A percentile compares a stretch with the other conserved stretches of the same genome.
Conservation (phyloP, 2,113 vertebrate species). For the Patagioenas fasciata region DNA sequence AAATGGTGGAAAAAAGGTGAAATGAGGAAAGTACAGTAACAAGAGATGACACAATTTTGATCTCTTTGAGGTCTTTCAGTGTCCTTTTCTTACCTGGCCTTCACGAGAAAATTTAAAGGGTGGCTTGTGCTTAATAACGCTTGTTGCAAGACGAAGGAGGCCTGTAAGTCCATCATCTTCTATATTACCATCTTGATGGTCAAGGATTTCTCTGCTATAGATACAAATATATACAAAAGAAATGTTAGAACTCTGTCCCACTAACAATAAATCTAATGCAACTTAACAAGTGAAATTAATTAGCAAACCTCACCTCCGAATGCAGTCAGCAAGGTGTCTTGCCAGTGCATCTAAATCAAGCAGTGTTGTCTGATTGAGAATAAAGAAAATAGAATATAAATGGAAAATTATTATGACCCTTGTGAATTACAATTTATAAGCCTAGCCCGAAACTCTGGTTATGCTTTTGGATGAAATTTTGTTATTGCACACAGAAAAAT, state of each 20-base stretch:
- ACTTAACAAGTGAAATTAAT: not conserved
- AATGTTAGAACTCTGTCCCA: not conserved
- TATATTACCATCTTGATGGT: slow-evolving; percentile 93
- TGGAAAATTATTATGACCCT: not conserved
- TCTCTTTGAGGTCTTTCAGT: not conserved
- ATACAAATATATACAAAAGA: not conserved
- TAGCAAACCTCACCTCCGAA: slow-evolving; percentile 85
- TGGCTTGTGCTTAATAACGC: slow-evolving; percentile 97
- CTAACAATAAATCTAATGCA: not conserved
- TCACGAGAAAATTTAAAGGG: slow-evolving; percentile 97
- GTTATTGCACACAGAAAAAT: not conserved
- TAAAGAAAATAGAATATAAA: slow-evolving; percentile 1
- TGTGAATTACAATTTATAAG: not conserved
- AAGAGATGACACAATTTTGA: not conserved
- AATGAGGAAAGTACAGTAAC: not conserved
- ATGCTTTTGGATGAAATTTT: not conserved
- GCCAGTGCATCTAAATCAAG: slow-evolving; percentile 96
- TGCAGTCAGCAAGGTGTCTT: slow-evolving; percentile 96
- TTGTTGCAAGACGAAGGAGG: slow-evolving; percentile 91
- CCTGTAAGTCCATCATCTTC: slow-evolving; percentile 97
- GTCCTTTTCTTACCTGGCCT: slow-evolving; percentile 80
- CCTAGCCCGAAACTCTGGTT: not conserved
- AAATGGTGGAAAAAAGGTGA: not conserved
- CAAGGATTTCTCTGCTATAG: slow-evolving; percentile 92
- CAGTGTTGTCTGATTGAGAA: slow-evolving; percentile 87